phyloP scores from a whole-genome alignment of 2,888 invertebrate species.

The Nebria salina region DNA sequence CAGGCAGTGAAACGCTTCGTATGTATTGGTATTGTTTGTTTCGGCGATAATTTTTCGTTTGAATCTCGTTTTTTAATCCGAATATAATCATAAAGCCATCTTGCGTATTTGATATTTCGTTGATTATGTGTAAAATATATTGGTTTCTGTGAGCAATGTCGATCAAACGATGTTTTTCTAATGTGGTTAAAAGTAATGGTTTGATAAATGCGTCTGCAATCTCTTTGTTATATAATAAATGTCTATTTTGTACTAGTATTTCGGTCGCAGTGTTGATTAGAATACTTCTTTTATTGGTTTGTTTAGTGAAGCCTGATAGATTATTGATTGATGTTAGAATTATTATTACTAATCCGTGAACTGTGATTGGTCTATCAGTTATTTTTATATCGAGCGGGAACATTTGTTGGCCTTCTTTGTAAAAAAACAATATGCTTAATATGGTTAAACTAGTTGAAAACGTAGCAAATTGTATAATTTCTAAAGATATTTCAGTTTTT shows the following conservation, averaged over 20 bases:
- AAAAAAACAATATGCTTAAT: conserved; percentile 37
- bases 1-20: conserved; percentile 25
- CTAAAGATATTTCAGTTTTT: conserved; percentile 22
- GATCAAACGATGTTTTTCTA: conserved; percentile 45
- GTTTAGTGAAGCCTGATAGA: conserved; percentile 9
- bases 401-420: conserved; percentile 30
- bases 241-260: conserved; percentile 48
- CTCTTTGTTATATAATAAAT: conserved; percentile 45
- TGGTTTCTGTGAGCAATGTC: conserved; percentile 44
- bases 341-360: conserved; percentile 22
- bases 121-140: conserved; percentile 49
- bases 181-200: conserved; percentile 46
- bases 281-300: conserved; percentile 41
- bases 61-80: conserved; percentile 24
- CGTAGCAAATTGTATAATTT: conserved; percentile 31
- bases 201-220: conserved; percentile 48
- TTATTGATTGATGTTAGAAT: conserved; percentile 28
- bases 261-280: conserved; percentile 39
- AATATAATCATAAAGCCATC: conserved; percentile 37
- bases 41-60: neutral
- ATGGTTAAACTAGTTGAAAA: conserved; percentile 42
- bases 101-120: conserved; percentile 41
- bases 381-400: conserved; percentile 43
- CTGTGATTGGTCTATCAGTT: conserved; percentile 23
- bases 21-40: conserved; percentile 18